A percentile compares a stretch with the other conserved stretches of the same genome.
Conservation (phyloP, 2,888 invertebrate species). For the Ecliptopera silaceata region DNA sequence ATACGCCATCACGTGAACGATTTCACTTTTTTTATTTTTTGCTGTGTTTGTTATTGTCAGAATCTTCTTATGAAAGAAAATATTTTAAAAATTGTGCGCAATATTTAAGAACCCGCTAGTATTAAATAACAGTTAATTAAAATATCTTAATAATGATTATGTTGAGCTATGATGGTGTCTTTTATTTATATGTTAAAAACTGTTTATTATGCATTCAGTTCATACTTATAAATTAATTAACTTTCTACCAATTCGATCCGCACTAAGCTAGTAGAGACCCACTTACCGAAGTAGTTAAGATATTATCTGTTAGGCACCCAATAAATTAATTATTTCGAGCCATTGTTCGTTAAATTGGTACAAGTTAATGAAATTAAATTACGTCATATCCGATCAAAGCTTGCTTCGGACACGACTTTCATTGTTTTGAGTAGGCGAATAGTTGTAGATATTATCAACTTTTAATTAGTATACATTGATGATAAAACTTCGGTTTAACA, state of each 20-base stretch:
- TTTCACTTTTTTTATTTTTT: no score
- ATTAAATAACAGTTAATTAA: no score
- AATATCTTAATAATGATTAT: no score
- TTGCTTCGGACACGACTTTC: not conserved
- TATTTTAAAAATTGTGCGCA: no score
- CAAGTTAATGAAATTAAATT: slow-evolving; percentile 14
- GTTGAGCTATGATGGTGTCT: no score
- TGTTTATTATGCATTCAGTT: not conserved
- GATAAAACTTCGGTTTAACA: no score
- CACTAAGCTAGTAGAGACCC: not conserved
- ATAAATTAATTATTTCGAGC: slow-evolving; percentile 15
- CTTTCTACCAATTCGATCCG: not conserved
- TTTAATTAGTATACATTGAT: no score
- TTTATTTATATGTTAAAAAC: no score
- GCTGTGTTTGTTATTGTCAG: no score
- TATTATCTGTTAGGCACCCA: not conserved
- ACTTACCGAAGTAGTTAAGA: not conserved
- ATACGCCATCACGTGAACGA: no score
- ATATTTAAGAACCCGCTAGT: no score
- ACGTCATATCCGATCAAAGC: slow-evolving; percentile 16
- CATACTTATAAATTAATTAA: not conserved
- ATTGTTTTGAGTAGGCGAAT: not conserved
- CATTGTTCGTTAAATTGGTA: slow-evolving; percentile 23
- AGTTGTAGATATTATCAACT: not conserved
- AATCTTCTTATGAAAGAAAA: no score